Evolutionary conservation across 2,113 vertebrate genomes (phyloP), one percentile per base, ranked within the genome.

Genomic region (Gnathonemus echidnorhynchus): DNA sequence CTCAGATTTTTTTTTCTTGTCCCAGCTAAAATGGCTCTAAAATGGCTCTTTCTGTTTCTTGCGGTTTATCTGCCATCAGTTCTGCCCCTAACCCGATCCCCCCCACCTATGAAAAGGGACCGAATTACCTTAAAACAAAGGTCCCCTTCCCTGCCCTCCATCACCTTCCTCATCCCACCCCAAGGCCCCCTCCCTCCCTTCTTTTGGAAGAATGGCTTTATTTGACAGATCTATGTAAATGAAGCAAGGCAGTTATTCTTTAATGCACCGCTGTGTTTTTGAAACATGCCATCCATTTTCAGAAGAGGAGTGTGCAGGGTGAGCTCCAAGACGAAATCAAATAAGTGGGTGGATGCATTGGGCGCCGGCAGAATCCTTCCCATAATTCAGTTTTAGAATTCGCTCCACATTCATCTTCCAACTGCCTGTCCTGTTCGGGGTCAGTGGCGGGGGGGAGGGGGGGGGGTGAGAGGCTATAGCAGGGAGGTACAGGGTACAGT

Each of bases 221-320:
- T 19, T 80, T 80, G 74, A 80, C 74, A 80, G 74, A 80, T 80
- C 35, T 42, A 42, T 80, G 74, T 80, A 80, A 80, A 77, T 77
- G 74, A 77, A 77, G 35, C 5, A 39, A 39, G 74, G 74, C 74
- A 77, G 74, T 77, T 77, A 42, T 77, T 77, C 74, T 39, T 13
- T 77, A 77, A 77, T 42, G 70, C 0, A 35, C 35, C 4, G 31
- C 70, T 39, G 11, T 39, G 13, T 39, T 24, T 77, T 39, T 77
- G 35, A 77, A 77, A 42, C 74, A 77, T 77, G 35, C 74, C 74
- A 77, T 86, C 45, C 84, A n/a, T 86, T 50, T 86, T 50, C 45
- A 46, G 9, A 85, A 27, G 10, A n/a, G 84, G 48, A 86, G 45
- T 4, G n/a, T 6, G 7, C 10, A 50, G 3, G 4, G 24, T 15